Percentiles rank a stretch among this genome's conserved stretches.
Evolutionary conservation across 2,797 vertebrate genomes (phyloP).

Genomic region (Sebastes taczanowskii): DNA sequence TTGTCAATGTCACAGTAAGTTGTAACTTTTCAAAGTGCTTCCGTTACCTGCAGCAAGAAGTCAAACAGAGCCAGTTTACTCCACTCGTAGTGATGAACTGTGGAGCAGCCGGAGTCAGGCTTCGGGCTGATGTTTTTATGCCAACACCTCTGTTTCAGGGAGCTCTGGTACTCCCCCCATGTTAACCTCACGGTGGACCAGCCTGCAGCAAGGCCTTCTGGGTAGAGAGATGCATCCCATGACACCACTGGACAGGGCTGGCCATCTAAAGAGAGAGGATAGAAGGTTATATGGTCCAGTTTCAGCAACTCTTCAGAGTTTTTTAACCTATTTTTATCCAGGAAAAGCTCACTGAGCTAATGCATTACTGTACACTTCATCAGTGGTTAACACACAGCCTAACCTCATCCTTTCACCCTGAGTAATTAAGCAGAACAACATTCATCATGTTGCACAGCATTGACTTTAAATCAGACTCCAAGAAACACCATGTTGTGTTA

Average conservation of each 20-base stretch:
- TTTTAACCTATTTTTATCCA: constrained; percentile 7
- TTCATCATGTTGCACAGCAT: background rate
- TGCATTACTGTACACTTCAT: background rate
- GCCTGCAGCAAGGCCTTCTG: constrained; percentile 79
- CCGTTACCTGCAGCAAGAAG: constrained; percentile 92
- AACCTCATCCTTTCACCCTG: background rate
- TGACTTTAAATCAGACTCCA: background rate
- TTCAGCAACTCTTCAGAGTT: constrained; percentile 3
- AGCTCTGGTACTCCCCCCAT: constrained; percentile 90
- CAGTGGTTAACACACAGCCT: background rate
- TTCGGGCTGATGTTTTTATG: constrained; percentile 86
- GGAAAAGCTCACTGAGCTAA: background rate
- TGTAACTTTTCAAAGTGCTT: background rate
- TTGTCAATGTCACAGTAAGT: background rate
- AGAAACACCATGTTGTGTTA: background rate
- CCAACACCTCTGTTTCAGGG: constrained; percentile 92
- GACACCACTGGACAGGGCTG: constrained; percentile 87
- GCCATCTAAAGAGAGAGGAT: constrained; percentile 77
- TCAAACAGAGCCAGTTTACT: constrained; percentile 95
- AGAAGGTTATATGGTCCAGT: constrained; percentile 27
- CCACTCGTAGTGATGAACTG: constrained; percentile 93
- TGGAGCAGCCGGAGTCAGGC: constrained; percentile 87
- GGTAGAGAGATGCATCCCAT: constrained; percentile 89
- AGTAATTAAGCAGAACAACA: background rate
- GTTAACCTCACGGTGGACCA: constrained; percentile 84